Evolutionary conservation across 1,140 invertebrate genomes (phyloP).

Genomic region (Brachionus plicatilis): DNA sequence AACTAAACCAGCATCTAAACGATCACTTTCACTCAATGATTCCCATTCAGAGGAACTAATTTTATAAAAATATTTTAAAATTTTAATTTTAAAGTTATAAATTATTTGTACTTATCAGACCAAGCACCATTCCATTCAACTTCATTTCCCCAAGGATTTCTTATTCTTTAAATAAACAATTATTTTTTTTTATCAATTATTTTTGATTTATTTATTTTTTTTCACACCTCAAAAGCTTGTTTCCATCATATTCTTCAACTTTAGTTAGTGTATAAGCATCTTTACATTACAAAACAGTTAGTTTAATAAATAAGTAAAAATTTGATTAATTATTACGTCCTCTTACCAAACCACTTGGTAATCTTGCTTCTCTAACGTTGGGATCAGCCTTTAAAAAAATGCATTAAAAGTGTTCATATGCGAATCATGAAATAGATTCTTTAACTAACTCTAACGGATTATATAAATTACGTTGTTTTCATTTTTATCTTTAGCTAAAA

Average conservation of each 20-base stretch:
- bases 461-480: too few species aligned
- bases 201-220: neutral
- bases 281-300: neutral
- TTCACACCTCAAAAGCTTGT: neutral
- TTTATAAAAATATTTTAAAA: too few species aligned
- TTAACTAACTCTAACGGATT: too few species aligned
- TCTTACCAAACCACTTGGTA: conserved; percentile 7
- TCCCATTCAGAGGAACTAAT: conserved; percentile 63
- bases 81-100: too few species aligned
- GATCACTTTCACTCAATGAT: conserved; percentile 79
- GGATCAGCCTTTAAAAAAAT: conserved; percentile 29
- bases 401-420: neutral
- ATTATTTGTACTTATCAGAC: too few species aligned
- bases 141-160: conserved; percentile 95
- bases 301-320: neutral
- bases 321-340: neutral
- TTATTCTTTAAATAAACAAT: neutral
- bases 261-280: conserved; percentile 39
- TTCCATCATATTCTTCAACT: conserved; percentile 6
- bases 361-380: conserved; percentile 24
- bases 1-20: conserved; percentile 69
- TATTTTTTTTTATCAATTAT: neutral
- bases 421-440: too few species aligned
- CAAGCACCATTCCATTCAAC: conserved; percentile 86
- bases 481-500: too few species aligned